These are phyloP conservation scores for Sebastes glaucus DNA, from an alignment of 2,797 vertebrate genomes.

Conservation along the genomic window DNA sequence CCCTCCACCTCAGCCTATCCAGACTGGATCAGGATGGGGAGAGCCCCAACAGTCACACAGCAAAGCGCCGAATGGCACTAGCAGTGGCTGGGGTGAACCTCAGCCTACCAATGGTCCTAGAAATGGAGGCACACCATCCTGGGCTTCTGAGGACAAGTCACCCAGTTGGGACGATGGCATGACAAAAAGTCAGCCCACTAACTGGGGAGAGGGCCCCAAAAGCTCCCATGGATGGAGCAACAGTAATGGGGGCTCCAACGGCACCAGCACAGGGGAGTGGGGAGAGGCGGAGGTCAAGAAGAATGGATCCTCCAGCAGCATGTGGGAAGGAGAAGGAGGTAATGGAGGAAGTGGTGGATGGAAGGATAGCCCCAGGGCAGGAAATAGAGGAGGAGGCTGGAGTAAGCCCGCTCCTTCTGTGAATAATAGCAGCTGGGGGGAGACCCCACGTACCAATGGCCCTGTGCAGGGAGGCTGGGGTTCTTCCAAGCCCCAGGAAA, in stretches of 20 bases:
- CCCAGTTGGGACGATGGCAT: slow-evolving; percentile 90
- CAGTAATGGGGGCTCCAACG: slow-evolving; percentile 83
- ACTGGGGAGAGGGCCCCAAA: slow-evolving; percentile 92
- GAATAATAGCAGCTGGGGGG: slow-evolving; percentile 82
- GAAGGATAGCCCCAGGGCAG: slow-evolving; percentile 88
- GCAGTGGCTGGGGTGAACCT: slow-evolving; percentile 90
- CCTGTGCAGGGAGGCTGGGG: slow-evolving; percentile 88
- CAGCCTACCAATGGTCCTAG: slow-evolving; percentile 87
- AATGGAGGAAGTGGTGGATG: slow-evolving; percentile 87
- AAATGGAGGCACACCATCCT: slow-evolving; percentile 85
- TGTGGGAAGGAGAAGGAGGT: slow-evolving; percentile 91
- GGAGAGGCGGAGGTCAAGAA: slow-evolving; percentile 91
- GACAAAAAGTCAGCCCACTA: slow-evolving; percentile 88
- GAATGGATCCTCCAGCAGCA: slow-evolving; percentile 83
- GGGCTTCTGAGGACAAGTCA: slow-evolving; percentile 93
- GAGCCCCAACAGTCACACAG: slow-evolving; percentile 79
- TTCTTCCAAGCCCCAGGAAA: slow-evolving; percentile 91
- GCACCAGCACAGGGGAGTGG: slow-evolving; percentile 85
- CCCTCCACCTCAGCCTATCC: slow-evolving; percentile 82
- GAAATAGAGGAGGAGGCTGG: slow-evolving; percentile 80
- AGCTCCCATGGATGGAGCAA: slow-evolving; percentile 88
- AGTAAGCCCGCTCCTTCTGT: slow-evolving; percentile 67
- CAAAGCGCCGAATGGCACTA: slow-evolving; percentile 88
- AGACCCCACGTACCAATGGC: slow-evolving; percentile 81
- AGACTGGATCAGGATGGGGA: slow-evolving; percentile 90